These are phyloP conservation scores for Cacoxenus indagator DNA, from an alignment of 2,888 invertebrate genomes.

Conservation along the genomic window DNA sequence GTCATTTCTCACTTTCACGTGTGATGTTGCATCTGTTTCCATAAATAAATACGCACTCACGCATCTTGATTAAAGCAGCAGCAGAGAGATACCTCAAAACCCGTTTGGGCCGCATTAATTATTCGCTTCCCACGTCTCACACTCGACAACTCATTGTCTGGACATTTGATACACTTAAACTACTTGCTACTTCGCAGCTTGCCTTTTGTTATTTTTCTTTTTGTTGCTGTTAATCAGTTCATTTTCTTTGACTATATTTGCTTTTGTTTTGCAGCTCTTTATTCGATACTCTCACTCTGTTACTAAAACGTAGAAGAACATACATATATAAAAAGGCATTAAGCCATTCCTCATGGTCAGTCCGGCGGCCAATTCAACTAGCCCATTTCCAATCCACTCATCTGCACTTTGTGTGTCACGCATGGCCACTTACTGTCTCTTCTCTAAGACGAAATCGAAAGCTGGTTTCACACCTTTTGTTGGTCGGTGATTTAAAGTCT, in stretches of 20 bases:
- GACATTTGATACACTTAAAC: constrained; percentile 1
- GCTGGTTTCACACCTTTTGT: constrained; percentile 19
- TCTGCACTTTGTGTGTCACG: background rate
- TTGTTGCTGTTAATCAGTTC: constrained; percentile 15
- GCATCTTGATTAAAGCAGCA: background rate
- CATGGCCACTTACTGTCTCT: background rate
- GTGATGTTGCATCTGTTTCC: background rate
- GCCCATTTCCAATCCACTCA: background rate
- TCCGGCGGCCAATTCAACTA: background rate
- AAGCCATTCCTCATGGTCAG: constrained; percentile 5
- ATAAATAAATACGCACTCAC: constrained; percentile 8
- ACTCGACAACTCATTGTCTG: background rate
- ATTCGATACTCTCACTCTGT: background rate
- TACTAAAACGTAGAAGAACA: background rate
- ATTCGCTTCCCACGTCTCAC: constrained; percentile 34
- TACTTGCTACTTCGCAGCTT: too few relatives aligned
- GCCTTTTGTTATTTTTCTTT: background rate
- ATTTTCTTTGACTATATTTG: constrained; percentile 11
- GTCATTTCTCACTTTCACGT: constrained; percentile 29
- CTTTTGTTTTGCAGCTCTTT: constrained; percentile 15
- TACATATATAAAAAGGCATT: constrained; percentile 1
- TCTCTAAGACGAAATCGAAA: constrained; percentile 10
- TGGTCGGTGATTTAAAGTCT: background rate
- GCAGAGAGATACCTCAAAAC: background rate
- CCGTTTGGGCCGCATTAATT: constrained; percentile 62